These are phyloP conservation scores for Crematogaster levior DNA, from an alignment of 2,888 invertebrate species.

Conservation along the genomic window DNA sequence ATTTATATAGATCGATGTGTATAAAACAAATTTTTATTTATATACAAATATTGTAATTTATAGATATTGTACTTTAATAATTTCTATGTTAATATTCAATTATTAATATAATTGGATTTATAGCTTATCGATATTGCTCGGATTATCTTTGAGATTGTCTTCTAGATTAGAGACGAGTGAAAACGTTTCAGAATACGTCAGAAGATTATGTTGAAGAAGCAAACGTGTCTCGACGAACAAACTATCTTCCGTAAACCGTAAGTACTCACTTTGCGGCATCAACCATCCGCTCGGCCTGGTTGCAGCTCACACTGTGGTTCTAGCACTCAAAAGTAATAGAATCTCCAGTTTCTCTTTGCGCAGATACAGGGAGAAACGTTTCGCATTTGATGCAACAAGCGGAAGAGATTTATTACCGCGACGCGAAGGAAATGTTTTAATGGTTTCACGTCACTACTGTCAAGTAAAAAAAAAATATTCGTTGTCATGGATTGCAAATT, in stretches of 20 bases:
- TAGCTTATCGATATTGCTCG: background rate
- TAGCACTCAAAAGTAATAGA: slow-evolving; percentile 56
- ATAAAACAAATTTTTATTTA: background rate
- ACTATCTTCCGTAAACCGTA: slow-evolving; percentile 52
- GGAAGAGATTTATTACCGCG: slow-evolving; percentile 38
- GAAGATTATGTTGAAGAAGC: slow-evolving; percentile 44
- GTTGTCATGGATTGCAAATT: background rate
- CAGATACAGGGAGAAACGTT: slow-evolving; percentile 40
- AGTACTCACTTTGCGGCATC: slow-evolving; percentile 51
- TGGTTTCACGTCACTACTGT: background rate
- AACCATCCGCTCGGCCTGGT: slow-evolving; percentile 49
- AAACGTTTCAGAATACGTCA: slow-evolving; percentile 10
- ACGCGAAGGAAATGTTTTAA: slow-evolving; percentile 26
- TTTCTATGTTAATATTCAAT: background rate
- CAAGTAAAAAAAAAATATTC: slow-evolving; percentile 7
- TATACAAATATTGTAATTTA: background rate
- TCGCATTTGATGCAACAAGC: slow-evolving; percentile 38
- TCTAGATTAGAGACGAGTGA: background rate
- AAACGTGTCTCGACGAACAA: slow-evolving; percentile 50
- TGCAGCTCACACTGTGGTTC: slow-evolving; percentile 46
- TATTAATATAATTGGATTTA: background rate
- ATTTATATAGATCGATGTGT: background rate
- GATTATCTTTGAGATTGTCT: background rate
- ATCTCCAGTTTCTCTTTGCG: slow-evolving; percentile 48
- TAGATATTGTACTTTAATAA: background rate